Conservation (phyloP, 2,797 vertebrate genomes). For the Diplodus sargus region DNA sequence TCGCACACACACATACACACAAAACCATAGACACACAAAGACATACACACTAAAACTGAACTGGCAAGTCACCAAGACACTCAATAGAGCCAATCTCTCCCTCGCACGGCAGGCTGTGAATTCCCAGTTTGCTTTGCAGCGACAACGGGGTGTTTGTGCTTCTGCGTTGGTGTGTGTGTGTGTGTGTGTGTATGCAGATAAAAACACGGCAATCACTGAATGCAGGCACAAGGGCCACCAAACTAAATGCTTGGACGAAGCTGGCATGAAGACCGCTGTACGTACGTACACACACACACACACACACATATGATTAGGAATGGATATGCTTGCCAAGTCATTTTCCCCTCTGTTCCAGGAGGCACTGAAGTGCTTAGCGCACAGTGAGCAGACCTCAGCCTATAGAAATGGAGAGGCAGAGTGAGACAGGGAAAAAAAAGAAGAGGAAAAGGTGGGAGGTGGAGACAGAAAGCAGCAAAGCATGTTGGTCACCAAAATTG, state of each 20-base stretch:
- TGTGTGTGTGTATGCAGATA: conserved; percentile 63
- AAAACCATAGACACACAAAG: conserved; percentile 59
- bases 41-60: conserved; percentile 65
- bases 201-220: conserved; percentile 74
- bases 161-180: conserved; percentile 35
- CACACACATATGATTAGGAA: conserved; percentile 71
- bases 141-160: conserved; percentile 62
- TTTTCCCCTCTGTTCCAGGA: conserved; percentile 79
- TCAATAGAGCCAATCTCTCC: conserved; percentile 77
- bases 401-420: conserved; percentile 70
- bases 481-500: conserved; percentile 80
- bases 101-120: conserved; percentile 73
- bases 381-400: conserved; percentile 73
- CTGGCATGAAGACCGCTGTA: conserved; percentile 60
- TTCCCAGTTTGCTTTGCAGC: conserved; percentile 78
- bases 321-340: conserved; percentile 80
- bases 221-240: conserved; percentile 74
- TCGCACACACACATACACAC: conserved; percentile 27
- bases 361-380: conserved; percentile 75
- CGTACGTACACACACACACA: conserved; percentile 44
- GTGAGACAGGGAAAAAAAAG: conserved; percentile 22
- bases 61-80: conserved; percentile 78
- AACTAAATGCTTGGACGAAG: conserved; percentile 75
- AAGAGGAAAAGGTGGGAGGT: conserved; percentile 62
- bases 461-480: conserved; percentile 71